These are phyloP conservation scores for Notodonta dromedarius DNA, from an alignment of 2,888 invertebrate genomes.

Conservation along the genomic window DNA sequence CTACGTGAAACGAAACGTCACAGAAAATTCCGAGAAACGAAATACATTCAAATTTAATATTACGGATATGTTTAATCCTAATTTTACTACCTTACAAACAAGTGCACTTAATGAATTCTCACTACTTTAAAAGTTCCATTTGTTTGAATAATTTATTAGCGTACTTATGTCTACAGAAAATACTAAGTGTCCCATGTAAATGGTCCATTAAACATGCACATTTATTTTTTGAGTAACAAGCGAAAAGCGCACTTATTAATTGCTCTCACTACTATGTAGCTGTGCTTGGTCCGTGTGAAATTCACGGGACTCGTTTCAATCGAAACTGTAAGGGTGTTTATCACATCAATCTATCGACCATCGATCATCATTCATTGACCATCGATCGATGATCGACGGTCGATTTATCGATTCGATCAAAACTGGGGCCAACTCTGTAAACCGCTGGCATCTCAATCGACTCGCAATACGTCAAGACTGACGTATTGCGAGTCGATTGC, in stretches of 20 bases:
- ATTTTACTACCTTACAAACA: constrained; percentile 61
- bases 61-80: constrained; percentile 29
- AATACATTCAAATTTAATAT: constrained; percentile 59
- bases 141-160: constrained; percentile 52
- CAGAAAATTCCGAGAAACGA: constrained; percentile 34
- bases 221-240: background rate
- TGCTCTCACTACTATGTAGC: too few relatives aligned
- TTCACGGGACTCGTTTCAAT: too few relatives aligned
- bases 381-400: too few relatives aligned
- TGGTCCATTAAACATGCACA: background rate
- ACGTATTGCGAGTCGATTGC: too few relatives aligned
- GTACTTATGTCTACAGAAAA: constrained; percentile 44
- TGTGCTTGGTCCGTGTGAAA: too few relatives aligned
- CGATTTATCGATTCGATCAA: too few relatives aligned
- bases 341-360: too few relatives aligned
- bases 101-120: constrained; percentile 80
- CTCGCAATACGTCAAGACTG: too few relatives aligned
- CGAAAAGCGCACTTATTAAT: background rate
- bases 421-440: too few relatives aligned
- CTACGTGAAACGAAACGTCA: constrained; percentile 13
- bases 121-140: constrained; percentile 65
- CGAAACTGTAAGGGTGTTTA: too few relatives aligned
- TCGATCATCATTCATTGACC: too few relatives aligned
- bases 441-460: too few relatives aligned
- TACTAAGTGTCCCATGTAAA: constrained; percentile 41